These are phyloP conservation scores for Sceliomorpha sp. DNA, from an alignment of 2,888 invertebrate species.

Conservation along the genomic window DNA sequence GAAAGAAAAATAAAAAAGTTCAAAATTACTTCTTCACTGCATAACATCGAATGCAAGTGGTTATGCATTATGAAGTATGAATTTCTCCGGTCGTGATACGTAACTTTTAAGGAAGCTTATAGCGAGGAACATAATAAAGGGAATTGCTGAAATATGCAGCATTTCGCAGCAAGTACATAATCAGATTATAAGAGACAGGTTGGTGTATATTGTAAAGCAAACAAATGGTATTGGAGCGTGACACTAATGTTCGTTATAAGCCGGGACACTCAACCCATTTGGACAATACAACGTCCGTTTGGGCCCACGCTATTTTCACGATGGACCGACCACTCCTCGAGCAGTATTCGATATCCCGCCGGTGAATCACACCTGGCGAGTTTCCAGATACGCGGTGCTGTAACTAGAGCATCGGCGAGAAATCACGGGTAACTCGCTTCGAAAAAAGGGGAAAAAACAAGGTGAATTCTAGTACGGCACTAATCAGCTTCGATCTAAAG, in stretches of 20 bases:
- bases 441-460: conserved; percentile 31
- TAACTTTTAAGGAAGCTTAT: no score
- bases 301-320: conserved; percentile 47
- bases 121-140: conserved; percentile 1
- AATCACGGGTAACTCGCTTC: conserved; percentile 42
- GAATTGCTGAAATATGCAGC: conserved; percentile 15
- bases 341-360: conserved; percentile 7
- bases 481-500: no score
- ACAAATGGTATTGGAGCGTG: conserved; percentile 13
- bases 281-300: conserved; percentile 32
- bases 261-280: conserved; percentile 24
- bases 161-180: not conserved
- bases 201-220: conserved; percentile 12
- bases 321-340: conserved; percentile 35
- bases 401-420: conserved; percentile 52
- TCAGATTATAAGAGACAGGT: conserved; percentile 9
- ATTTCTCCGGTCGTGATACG: no score
- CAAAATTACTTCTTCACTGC: no score
- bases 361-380: conserved; percentile 42
- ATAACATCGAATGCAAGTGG: no score
- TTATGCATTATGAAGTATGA: no score
- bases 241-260: conserved; percentile 31
- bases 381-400: conserved; percentile 44
- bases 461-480: no score
- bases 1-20: no score